Conservation (phyloP, 2,113 vertebrate species). For the Amphiprion percula region DNA sequence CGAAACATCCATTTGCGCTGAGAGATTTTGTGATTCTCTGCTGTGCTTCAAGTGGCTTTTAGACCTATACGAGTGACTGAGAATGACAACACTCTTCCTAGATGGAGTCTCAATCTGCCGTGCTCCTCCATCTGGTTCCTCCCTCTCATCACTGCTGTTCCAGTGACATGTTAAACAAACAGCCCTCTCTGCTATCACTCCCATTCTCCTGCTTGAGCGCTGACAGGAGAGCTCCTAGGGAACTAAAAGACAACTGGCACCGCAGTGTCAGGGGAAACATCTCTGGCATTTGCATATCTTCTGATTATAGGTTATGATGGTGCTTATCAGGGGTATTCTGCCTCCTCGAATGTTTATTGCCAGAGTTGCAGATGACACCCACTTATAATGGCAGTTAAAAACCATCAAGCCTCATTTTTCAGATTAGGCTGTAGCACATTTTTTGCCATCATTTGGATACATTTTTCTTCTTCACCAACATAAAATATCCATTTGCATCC, state of each 20-base stretch:
- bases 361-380: slow-evolving; percentile 42
- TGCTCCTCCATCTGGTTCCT: slow-evolving; percentile 70
- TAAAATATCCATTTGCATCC: slow-evolving; percentile 52
- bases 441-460: slow-evolving; percentile 3
- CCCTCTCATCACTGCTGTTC: slow-evolving; percentile 56
- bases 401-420: slow-evolving; percentile 22
- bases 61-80: slow-evolving; percentile 29
- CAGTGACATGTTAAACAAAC: slow-evolving; percentile 77
- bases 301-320: slow-evolving; percentile 76
- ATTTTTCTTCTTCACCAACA: slow-evolving; percentile 42
- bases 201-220: slow-evolving; percentile 44
- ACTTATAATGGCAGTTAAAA: slow-evolving; percentile 38
- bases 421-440: slow-evolving; percentile 6
- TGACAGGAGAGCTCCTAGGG: slow-evolving; percentile 69
- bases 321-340: slow-evolving; percentile 61
- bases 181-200: slow-evolving; percentile 65
- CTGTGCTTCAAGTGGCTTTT: slow-evolving; percentile 21
- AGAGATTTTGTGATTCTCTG: slow-evolving; percentile 14
- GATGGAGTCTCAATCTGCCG: slow-evolving; percentile 48
- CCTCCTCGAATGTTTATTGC: slow-evolving; percentile 55
- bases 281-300: slow-evolving; percentile 71
- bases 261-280: slow-evolving; percentile 53
- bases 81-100: slow-evolving; percentile 47
- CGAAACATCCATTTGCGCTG: slow-evolving; percentile 13
- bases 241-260: slow-evolving; percentile 59